These are phyloP conservation scores for Eledone cirrhosa DNA, from an alignment of 2,888 invertebrate genomes.

Conservation along the genomic window DNA sequence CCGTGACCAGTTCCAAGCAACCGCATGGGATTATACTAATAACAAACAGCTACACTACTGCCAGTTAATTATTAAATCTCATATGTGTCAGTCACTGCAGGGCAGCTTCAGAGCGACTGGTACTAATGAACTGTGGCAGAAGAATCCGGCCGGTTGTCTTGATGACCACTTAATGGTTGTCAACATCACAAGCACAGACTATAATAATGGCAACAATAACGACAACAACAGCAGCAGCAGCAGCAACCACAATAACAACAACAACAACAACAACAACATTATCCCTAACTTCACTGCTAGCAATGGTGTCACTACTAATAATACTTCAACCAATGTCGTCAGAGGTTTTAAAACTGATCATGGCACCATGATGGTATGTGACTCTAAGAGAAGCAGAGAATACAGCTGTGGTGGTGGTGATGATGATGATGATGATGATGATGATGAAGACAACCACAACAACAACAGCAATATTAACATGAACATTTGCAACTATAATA, in stretches of 20 bases:
- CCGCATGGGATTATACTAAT: conserved; percentile 65
- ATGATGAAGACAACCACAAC: no score
- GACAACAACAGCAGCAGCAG: no score
- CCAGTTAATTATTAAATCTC: conserved; percentile 65
- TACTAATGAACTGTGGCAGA: conserved; percentile 39
- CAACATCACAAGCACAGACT: no score
- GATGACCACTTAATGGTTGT: conserved; percentile 28
- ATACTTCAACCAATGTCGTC: no score
- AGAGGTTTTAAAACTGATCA: no score
- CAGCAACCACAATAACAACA: not conserved
- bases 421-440: no score
- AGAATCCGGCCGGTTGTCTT: conserved; percentile 34
- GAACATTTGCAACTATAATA: not conserved
- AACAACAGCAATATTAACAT: no score
- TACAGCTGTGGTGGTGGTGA: no score
- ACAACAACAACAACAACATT: not conserved
- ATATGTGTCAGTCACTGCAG: conserved; percentile 59
- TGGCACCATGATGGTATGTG: no score
- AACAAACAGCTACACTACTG: conserved; percentile 65
- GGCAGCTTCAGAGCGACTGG: conserved; percentile 54
- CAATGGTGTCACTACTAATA: no score
- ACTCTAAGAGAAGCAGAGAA: no score
- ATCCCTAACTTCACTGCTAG: no score
- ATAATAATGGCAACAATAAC: not conserved
- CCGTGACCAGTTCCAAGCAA: conserved; percentile 60